Conservation (phyloP, 2,797 vertebrate genomes). For the Eulemur albifrons region DNA sequence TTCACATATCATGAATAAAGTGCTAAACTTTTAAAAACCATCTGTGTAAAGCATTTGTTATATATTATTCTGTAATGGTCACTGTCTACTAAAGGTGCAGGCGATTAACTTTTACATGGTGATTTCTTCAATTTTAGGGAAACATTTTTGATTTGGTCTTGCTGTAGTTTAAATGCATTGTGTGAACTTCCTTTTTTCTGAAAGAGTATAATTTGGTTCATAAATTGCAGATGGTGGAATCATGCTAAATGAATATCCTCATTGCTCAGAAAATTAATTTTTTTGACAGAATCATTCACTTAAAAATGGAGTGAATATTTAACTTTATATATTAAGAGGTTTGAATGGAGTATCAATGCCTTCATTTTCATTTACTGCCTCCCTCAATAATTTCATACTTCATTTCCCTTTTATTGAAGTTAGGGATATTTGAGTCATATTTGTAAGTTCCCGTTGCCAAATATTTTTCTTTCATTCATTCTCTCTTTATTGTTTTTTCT, state of each 20-base stretch:
- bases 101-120: constrained; percentile 78
- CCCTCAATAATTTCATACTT: constrained; percentile 76
- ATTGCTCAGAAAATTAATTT: constrained; percentile 88
- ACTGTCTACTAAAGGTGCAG: constrained; percentile 71
- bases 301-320: constrained; percentile 85
- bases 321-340: constrained; percentile 84
- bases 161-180: constrained; percentile 81
- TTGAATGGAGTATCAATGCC: constrained; percentile 80
- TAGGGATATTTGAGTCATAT: constrained; percentile 63
- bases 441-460: constrained; percentile 69
- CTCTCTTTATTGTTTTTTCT: neutral
- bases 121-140: constrained; percentile 84
- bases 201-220: constrained; percentile 85
- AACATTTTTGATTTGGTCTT: constrained; percentile 81
- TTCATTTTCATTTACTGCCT: constrained; percentile 72
- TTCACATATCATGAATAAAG: constrained; percentile 44
- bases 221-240: constrained; percentile 86
- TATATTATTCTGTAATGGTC: constrained; percentile 65
- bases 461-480: constrained; percentile 71
- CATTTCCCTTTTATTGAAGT: constrained; percentile 75
- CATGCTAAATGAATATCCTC: constrained; percentile 86
- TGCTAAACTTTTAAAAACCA: constrained; percentile 53
- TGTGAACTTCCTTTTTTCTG: constrained; percentile 83
- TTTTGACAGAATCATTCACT: constrained; percentile 86
- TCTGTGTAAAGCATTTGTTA: constrained; percentile 76